Percentiles rank a stretch among this genome's conserved stretches.
phyloP scores from a whole-genome alignment of 2,113 vertebrate species.

The Cyprinodon brontotheroides region DNA sequence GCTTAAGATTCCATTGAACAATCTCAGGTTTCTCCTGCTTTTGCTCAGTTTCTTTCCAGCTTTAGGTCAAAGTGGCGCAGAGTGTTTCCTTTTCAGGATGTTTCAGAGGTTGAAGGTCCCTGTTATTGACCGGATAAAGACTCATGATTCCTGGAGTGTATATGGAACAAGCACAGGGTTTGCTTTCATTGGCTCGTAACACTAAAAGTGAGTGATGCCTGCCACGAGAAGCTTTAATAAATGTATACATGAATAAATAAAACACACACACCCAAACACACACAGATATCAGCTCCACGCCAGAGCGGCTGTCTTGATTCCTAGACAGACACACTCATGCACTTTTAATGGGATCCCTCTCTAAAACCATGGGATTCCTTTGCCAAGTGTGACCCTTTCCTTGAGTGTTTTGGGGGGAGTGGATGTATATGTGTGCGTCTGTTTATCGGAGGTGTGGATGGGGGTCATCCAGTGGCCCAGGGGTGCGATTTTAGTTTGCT shows the following conservation, averaged over 20 bases:
- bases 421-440: slow-evolving; percentile 19
- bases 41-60: not conserved
- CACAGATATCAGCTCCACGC: slow-evolving; percentile 45
- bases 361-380: slow-evolving; percentile 63
- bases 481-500: slow-evolving; percentile 66
- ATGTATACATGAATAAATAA: slow-evolving; percentile 66
- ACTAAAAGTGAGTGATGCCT: slow-evolving; percentile 26
- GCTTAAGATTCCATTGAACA: not conserved
- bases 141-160: not conserved
- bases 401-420: not conserved
- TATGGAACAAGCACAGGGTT: slow-evolving; percentile 2
- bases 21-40: too few species aligned
- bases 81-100: slow-evolving; percentile 4
- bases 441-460: slow-evolving; percentile 19
- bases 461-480: slow-evolving; percentile 60
- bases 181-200: not conserved
- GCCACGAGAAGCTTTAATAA: slow-evolving; percentile 41
- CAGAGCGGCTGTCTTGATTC: slow-evolving; percentile 66
- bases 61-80: not conserved
- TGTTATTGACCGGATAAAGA: not conserved
- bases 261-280: slow-evolving; percentile 45
- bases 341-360: slow-evolving; percentile 75
- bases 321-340: slow-evolving; percentile 78
- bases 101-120: slow-evolving; percentile 11
- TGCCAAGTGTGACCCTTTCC: slow-evolving; percentile 29